Conservation (phyloP, 2,888 invertebrate species). For the Lysandra coridon region DNA sequence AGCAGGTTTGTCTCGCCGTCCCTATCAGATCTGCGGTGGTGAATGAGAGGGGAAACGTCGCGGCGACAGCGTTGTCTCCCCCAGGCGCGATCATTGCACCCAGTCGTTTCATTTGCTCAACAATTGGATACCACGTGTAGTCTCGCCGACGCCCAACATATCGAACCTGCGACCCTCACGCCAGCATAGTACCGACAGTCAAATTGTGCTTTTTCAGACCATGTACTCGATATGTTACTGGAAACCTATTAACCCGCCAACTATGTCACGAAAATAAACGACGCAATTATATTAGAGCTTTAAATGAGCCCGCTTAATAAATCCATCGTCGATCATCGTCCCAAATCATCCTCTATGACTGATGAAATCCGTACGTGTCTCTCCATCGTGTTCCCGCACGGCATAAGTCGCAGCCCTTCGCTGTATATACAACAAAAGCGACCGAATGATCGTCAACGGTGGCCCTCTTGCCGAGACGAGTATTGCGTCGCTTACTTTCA, state of each 20-base stretch:
- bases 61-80: not conserved
- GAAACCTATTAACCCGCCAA: not conserved
- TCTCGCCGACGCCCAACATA: constrained; percentile 26
- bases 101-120: constrained; percentile 59
- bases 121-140: constrained; percentile 38
- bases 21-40: not conserved
- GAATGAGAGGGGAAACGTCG: not conserved
- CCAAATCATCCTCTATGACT: not conserved
- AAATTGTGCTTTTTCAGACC: constrained; percentile 34
- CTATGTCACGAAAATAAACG: constrained; percentile 14
- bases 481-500: constrained; percentile 8
- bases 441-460: not conserved
- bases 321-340: not conserved
- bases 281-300: not conserved
- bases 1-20: not conserved
- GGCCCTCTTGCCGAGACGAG: not conserved
- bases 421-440: not conserved
- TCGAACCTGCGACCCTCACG: constrained; percentile 24
- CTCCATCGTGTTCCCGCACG: not conserved
- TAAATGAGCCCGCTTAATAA: not conserved
- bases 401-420: not conserved
- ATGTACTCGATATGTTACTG: constrained; percentile 23
- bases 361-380: not conserved
- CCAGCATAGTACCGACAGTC: constrained; percentile 13
- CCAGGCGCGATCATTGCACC: constrained; percentile 53